Percentiles rank a stretch among this genome's conserved stretches.
These are phyloP conservation scores for Zophobas morio DNA, from an alignment of 1,140 invertebrate genomes.

Conservation along the genomic window DNA sequence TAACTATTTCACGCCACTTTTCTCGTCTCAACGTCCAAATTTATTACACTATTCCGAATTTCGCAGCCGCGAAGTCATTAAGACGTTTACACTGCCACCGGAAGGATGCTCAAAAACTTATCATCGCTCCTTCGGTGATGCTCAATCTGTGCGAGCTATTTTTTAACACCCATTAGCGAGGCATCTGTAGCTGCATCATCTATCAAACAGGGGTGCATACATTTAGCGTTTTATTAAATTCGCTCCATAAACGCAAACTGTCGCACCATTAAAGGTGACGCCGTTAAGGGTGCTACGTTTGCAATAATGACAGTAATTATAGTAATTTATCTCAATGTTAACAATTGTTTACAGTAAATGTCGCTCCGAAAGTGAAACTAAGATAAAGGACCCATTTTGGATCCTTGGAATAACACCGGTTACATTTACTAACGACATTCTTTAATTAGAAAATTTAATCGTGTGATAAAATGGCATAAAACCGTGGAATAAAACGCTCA, in stretches of 20 bases:
- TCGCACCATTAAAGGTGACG: no score
- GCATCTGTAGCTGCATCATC: constrained; percentile 23
- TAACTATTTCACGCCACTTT: constrained; percentile 37
- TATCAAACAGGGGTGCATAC: constrained; percentile 30
- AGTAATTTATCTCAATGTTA: no score
- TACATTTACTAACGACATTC: no score
- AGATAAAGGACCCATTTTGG: no score
- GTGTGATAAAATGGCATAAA: no score
- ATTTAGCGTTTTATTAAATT: constrained; percentile 38
- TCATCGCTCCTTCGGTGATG: constrained; percentile 29
- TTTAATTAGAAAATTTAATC: no score
- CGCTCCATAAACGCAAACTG: not conserved
- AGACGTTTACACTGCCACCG: constrained; percentile 3
- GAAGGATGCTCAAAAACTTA: constrained; percentile 29
- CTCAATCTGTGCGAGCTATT: constrained; percentile 41
- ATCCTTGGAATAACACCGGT: no score
- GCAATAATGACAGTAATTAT: no score
- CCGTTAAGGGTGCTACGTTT: no score
- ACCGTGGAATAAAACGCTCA: no score
- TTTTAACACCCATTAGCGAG: constrained; percentile 32
- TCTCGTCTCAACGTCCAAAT: constrained; percentile 18
- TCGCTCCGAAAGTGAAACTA: no score
- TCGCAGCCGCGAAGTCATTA: constrained; percentile 28
- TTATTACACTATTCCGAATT: constrained; percentile 18
- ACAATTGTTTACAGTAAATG: no score